Percentiles rank a stretch among this genome's conserved stretches.
Evolutionary conservation across 2,888 invertebrate species (phyloP).

Genomic region (Dexiosoma caninum): DNA sequence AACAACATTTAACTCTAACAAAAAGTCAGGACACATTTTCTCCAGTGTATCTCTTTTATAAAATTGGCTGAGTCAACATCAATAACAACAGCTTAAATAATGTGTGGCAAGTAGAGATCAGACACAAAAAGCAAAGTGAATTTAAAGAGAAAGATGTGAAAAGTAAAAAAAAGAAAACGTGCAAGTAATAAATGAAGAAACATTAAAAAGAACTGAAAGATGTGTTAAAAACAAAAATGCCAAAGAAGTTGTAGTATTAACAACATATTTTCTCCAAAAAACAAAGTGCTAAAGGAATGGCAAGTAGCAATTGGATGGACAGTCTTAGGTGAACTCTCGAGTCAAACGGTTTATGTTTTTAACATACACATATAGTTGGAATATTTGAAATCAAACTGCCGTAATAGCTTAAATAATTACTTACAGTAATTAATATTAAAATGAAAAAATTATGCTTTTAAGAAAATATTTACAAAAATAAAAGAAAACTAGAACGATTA

Average conservation of each 20-base stretch:
- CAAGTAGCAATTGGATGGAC: conserved; percentile 73
- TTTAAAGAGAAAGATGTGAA: conserved; percentile 27
- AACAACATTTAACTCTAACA: neutral
- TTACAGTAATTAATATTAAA: neutral
- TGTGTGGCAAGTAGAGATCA: conserved; percentile 57
- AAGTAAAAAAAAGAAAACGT: conserved; percentile 51
- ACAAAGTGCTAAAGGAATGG: conserved; percentile 76
- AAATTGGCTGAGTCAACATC: conserved; percentile 38
- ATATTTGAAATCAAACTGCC: conserved; percentile 12
- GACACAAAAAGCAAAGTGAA: conserved; percentile 19
- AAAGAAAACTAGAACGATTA: neutral
- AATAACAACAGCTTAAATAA: conserved; percentile 8
- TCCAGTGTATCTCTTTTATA: conserved; percentile 23
- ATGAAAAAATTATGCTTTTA: neutral
- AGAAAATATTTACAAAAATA: conserved; percentile 3
- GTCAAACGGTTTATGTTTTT: conserved; percentile 72
- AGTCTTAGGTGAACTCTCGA: conserved; percentile 77
- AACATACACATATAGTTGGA: neutral
- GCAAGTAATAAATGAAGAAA: conserved; percentile 20
- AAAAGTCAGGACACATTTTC: neutral
- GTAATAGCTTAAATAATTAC: neutral
- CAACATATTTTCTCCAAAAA: conserved; percentile 15
- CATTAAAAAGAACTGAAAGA: conserved; percentile 41
- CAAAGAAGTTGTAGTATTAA: conserved; percentile 53
- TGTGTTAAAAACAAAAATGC: conserved; percentile 48